phyloP scores from a whole-genome alignment of 30 jellyfish, hydroid and myxozoan species.

The Pelagia noctiluca region DNA sequence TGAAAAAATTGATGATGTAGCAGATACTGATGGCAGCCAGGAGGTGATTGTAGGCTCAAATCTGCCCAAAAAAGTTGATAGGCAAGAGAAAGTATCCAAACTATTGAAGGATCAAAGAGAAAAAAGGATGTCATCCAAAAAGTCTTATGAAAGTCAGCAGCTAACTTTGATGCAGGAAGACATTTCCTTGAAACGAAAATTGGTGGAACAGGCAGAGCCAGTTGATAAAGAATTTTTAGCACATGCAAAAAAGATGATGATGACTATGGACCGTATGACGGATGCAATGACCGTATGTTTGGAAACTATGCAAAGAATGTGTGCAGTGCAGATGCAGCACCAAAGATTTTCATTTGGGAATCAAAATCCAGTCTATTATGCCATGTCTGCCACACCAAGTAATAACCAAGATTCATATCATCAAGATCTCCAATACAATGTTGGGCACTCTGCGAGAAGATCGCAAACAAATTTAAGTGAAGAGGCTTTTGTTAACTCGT shows the following conservation, averaged over 20 bases:
- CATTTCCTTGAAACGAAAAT: conserved; percentile 15
- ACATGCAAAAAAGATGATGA: conserved; percentile 59
- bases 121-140: conserved; percentile 20
- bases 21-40: conserved; percentile 49
- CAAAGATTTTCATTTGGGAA: conserved; percentile 39
- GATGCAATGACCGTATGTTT: conserved; percentile 66
- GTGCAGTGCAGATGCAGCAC: conserved; percentile 59
- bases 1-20: conserved; percentile 26
- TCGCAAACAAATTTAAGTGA: conserved; percentile 17
- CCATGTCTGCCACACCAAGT: conserved; percentile 27
- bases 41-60: conserved; percentile 28
- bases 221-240: conserved; percentile 39
- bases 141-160: conserved; percentile 34
- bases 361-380: conserved; percentile 37
- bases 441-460: conserved; percentile 37
- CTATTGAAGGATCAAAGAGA: conserved; percentile 31
- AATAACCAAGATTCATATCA: conserved; percentile 26
- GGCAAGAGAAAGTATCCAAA: conserved; percentile 33
- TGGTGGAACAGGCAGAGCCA: conserved; percentile 52
- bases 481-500: conserved; percentile 25
- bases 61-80: conserved; percentile 26
- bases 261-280: conserved; percentile 68
- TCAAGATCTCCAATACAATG: conserved; percentile 46
- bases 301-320: conserved; percentile 59
- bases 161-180: conserved; percentile 33